A percentile compares a stretch with the other conserved stretches of the same genome.
These are phyloP conservation scores for Zootoca vivipara DNA, from an alignment of 2,113 vertebrate genomes.

Conservation along the genomic window DNA sequence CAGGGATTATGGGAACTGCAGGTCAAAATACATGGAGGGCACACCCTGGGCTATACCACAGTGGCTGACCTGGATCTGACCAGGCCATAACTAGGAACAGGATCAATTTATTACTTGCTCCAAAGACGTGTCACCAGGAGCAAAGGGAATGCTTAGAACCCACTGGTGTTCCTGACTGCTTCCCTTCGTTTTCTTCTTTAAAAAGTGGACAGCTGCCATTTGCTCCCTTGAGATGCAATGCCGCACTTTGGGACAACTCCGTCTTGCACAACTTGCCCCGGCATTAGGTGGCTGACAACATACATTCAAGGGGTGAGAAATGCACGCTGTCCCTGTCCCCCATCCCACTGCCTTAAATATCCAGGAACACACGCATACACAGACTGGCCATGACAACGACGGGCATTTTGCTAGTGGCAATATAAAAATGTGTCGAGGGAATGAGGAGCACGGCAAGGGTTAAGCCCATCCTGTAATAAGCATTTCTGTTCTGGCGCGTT, in stretches of 20 bases:
- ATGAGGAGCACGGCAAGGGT: conserved; percentile 69
- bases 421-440: conserved; percentile 23
- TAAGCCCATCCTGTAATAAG: conserved; percentile 81
- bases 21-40: too few species aligned
- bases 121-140: neutral
- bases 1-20: too few species aligned
- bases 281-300: neutral
- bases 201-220: neutral
- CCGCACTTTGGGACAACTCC: neutral
- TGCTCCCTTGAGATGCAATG: neutral
- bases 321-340: too few species aligned
- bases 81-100: neutral
- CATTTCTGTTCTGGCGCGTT: conserved; percentile 85
- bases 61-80: too few species aligned
- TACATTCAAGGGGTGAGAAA: neutral
- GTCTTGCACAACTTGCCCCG: neutral
- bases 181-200: neutral
- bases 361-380: neutral
- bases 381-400: neutral
- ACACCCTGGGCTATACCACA: too few species aligned
- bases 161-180: neutral
- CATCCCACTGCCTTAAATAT: neutral
- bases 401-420: neutral
- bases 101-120: neutral
- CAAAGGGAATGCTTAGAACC: neutral